Conservation (phyloP, 2,888 invertebrate genomes). For the Scelioninae gen. 1 region DNA sequence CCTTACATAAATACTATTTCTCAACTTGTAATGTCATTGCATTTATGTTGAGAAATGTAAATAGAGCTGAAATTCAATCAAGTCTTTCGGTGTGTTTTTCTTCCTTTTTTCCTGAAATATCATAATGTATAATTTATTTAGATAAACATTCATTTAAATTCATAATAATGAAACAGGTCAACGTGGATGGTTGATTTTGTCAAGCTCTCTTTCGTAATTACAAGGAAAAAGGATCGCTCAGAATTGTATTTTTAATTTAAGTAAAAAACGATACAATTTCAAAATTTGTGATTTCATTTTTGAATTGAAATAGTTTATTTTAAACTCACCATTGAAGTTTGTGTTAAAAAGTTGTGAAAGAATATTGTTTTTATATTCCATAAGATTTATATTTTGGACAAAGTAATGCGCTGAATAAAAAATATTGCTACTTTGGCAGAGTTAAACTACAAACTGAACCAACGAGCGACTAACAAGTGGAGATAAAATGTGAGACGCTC, state of each 20-base stretch:
- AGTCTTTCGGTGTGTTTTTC: conserved; percentile 3
- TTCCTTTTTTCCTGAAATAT: background rate
- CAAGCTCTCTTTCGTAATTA: too few relatives aligned
- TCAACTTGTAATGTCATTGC: conserved; percentile 54
- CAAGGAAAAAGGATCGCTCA: too few relatives aligned
- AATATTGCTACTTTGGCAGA: conserved; percentile 49
- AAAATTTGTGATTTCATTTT: too few relatives aligned
- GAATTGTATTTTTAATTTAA: too few relatives aligned
- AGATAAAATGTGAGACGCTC: conserved; percentile 66
- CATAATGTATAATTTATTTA: background rate
- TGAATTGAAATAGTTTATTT: too few relatives aligned
- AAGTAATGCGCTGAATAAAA: conserved; percentile 49
- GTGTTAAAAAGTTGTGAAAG: too few relatives aligned
- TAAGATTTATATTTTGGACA: conserved; percentile 39
- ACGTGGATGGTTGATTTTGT: too few relatives aligned
- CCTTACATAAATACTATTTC: conserved; percentile 56
- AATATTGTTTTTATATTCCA: too few relatives aligned
- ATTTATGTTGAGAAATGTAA: conserved; percentile 41
- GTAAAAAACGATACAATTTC: too few relatives aligned
- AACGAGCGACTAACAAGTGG: conserved; percentile 64
- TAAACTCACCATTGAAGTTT: too few relatives aligned
- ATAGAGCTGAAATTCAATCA: conserved; percentile 24
- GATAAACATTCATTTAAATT: background rate
- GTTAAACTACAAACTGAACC: conserved; percentile 33
- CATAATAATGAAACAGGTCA: background rate